Evolutionary conservation across 2,113 vertebrate species (phyloP).

Genomic region (Aegotheles bennettii): DNA sequence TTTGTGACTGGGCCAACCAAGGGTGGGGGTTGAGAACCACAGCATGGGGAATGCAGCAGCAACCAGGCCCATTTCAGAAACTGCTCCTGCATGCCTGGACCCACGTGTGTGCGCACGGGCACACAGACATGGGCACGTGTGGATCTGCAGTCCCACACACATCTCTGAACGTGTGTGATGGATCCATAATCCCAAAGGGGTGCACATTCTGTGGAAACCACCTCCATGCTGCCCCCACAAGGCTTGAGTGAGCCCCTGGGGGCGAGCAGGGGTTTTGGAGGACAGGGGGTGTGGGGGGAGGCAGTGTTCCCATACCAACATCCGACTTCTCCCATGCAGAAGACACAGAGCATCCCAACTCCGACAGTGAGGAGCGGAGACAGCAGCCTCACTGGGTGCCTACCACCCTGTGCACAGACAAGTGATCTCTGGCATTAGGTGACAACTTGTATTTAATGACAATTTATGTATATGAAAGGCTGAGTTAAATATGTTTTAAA

Average conservation of each 20-base stretch:
- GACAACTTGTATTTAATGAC: not conserved
- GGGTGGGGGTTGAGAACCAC: rapidly evolving
- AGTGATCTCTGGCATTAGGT: not conserved
- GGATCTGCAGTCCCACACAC: not conserved
- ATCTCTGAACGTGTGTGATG: not conserved
- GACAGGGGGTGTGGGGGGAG: rapidly evolving
- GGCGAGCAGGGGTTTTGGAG: not conserved
- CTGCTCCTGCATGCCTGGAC: not conserved
- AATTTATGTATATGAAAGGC: not conserved
- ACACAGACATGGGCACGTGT: not conserved
- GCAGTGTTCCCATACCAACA: rapidly evolving
- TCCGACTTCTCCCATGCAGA: rapidly evolving
- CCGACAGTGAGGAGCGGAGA: rapidly evolving
- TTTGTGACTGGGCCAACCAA: not conserved
- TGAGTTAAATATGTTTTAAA: not conserved
- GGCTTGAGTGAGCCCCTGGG: rapidly evolving
- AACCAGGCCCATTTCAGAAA: not conserved
- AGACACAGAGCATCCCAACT: rapidly evolving
- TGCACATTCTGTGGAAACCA: not conserved
- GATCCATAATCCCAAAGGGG: not conserved
- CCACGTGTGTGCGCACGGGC: rapidly evolving
- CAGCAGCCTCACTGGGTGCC: not conserved
- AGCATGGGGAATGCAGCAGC: rapidly evolving
- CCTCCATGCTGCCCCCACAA: rapidly evolving
- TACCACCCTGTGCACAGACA: not conserved